phyloP scores from a whole-genome alignment of 2,888 invertebrate genomes.

The Augochlorella aurata region DNA sequence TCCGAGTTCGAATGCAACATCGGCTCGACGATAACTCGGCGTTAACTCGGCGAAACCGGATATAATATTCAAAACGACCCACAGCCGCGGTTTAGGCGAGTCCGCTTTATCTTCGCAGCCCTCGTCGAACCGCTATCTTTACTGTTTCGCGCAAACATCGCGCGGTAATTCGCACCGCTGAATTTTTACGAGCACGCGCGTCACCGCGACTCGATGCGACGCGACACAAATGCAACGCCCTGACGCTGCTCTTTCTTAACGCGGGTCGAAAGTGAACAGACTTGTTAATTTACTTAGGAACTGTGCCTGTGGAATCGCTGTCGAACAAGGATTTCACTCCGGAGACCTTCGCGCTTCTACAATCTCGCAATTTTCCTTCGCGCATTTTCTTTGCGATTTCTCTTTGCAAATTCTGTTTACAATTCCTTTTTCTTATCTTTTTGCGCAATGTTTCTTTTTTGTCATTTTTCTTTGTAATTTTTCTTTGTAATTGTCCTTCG shows the following conservation, averaged over 20 bases:
- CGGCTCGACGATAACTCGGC: conserved; percentile 44
- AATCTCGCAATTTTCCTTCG: too few relatives aligned
- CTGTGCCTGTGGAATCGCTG: neutral
- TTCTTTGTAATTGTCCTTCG: too few relatives aligned
- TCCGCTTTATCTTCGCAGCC: neutral
- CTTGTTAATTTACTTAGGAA: neutral
- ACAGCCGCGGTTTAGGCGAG: neutral
- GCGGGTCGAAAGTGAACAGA: neutral
- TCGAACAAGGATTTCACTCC: too few relatives aligned
- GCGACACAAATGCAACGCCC: too few relatives aligned
- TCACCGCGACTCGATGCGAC: too few relatives aligned
- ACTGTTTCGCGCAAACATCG: neutral
- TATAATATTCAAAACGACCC: neutral
- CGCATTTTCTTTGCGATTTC: too few relatives aligned
- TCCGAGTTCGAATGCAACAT: conserved; percentile 52
- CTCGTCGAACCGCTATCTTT: neutral
- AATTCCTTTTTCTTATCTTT: too few relatives aligned
- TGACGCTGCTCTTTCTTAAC: neutral
- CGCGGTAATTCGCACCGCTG: neutral
- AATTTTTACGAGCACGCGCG: neutral
- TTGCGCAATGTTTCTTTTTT: too few relatives aligned
- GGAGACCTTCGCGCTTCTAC: too few relatives aligned
- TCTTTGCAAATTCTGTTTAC: too few relatives aligned
- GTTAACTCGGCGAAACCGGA: conserved; percentile 33
- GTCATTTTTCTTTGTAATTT: too few relatives aligned